Conservation (phyloP, 2,888 invertebrate species). For the Apamea epomidion region DNA sequence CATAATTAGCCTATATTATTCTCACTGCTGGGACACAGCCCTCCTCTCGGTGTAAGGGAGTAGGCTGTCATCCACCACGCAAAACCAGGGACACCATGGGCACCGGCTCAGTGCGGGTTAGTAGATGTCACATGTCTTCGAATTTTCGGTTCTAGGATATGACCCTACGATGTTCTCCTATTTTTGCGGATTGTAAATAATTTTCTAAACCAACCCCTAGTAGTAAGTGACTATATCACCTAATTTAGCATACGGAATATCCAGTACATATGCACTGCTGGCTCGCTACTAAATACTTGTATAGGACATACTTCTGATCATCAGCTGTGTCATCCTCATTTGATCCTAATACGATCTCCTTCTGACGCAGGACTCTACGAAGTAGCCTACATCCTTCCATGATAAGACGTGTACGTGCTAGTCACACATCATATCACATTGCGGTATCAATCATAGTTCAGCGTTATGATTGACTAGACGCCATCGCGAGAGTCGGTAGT, state of each 20-base stretch:
- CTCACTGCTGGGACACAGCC: no score
- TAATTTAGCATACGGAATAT: neutral
- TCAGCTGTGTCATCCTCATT: conserved; percentile 15
- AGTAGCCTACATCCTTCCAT: conserved; percentile 26
- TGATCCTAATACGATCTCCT: conserved; percentile 8
- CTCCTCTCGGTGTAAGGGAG: no score
- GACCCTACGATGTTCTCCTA: no score
- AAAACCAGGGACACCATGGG: no score
- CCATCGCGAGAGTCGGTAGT: conserved; percentile 27
- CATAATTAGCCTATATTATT: no score
- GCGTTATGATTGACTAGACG: conserved; percentile 30
- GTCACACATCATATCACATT: conserved; percentile 20
- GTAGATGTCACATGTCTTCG: no score
- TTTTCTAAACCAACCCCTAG: neutral
- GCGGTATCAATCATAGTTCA: conserved; percentile 15
- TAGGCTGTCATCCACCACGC: no score
- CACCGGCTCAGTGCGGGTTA: no score
- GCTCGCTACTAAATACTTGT: neutral
- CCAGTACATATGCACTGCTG: neutral
- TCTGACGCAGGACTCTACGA: conserved; percentile 22
- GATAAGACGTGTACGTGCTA: conserved; percentile 20
- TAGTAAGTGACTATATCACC: neutral
- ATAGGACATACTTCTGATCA: neutral
- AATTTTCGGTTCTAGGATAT: no score
- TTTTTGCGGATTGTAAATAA: neutral